Evolutionary conservation across 2,797 vertebrate genomes (phyloP).

Genomic region (Paguma larvata): DNA sequence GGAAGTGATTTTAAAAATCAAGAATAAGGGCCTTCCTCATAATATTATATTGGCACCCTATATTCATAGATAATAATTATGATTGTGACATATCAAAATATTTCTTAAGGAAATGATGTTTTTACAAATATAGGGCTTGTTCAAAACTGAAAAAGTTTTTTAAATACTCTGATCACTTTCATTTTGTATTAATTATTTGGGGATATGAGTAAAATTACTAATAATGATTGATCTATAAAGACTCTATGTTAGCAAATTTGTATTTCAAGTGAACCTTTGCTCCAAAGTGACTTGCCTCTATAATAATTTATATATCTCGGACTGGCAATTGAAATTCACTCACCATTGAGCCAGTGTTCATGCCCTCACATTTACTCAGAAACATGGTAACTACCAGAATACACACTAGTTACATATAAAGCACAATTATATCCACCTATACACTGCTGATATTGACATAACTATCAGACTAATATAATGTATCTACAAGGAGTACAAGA

Average conservation of each 20-base stretch:
- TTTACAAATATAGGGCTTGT: not conserved
- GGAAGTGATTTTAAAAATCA: constrained; percentile 16
- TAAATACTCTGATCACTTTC: not conserved
- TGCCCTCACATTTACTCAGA: not conserved
- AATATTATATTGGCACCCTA: constrained; percentile 1
- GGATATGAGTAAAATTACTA: not conserved
- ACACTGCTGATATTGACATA: not conserved
- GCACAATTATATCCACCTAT: not conserved
- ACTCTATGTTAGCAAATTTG: not conserved
- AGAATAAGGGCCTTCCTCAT: not conserved
- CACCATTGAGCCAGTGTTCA: not conserved
- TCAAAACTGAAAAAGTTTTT: not conserved
- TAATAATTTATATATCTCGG: not conserved
- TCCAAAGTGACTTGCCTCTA: not conserved
- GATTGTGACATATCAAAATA: not conserved
- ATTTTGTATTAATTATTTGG: not conserved
- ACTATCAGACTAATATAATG: not conserved
- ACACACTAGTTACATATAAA: not conserved
- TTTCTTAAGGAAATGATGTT: not conserved
- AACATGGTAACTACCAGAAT: not conserved
- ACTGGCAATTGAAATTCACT: not conserved
- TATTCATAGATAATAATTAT: not conserved
- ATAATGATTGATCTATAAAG: not conserved
- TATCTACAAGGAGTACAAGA: not conserved
- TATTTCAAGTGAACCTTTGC: not conserved